Percentiles rank a stretch among this genome's conserved stretches.
These are phyloP conservation scores for Drosophila testacea DNA, from an alignment of 2,888 invertebrate species.

Conservation along the genomic window DNA sequence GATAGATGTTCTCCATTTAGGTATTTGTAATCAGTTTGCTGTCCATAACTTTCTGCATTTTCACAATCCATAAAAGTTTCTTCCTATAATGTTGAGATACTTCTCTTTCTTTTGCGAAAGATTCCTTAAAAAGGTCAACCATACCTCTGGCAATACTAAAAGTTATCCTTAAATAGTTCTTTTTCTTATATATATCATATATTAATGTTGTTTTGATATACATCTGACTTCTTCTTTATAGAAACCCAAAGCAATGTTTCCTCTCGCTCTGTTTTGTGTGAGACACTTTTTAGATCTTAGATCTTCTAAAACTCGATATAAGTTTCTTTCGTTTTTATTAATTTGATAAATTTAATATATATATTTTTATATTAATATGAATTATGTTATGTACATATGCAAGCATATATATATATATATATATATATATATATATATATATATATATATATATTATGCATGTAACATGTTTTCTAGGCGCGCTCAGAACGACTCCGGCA, in stretches of 20 bases:
- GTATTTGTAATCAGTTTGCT: background rate
- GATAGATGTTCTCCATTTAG: background rate
- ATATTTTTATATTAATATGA: conserved; percentile 59
- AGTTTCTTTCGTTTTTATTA: conserved; percentile 47
- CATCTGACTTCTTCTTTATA: background rate
- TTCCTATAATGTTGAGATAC: too few relatives aligned
- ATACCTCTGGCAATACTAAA: background rate
- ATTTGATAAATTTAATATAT: conserved; percentile 52
- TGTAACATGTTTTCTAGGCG: conserved; percentile 47
- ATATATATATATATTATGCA: conserved; percentile 26
- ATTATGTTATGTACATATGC: conserved; percentile 73
- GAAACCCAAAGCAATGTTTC: background rate
- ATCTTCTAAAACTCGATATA: background rate
- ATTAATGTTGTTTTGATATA: background rate
- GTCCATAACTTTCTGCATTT: background rate
- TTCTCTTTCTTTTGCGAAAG: too few relatives aligned
- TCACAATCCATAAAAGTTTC: too few relatives aligned
- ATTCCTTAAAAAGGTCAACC: too few relatives aligned
- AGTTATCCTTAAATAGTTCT: background rate
- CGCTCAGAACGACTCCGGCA: conserved; percentile 35
- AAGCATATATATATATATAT: conserved; percentile 38
- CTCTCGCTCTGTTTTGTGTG: background rate
- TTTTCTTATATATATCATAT: background rate
- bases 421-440: conserved; percentile 21
- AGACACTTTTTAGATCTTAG: background rate